Evolutionary conservation across 2,113 vertebrate genomes (phyloP), one percentile per base, ranked within the genome.

Genomic region (Pelodiscus sinensis): DNA sequence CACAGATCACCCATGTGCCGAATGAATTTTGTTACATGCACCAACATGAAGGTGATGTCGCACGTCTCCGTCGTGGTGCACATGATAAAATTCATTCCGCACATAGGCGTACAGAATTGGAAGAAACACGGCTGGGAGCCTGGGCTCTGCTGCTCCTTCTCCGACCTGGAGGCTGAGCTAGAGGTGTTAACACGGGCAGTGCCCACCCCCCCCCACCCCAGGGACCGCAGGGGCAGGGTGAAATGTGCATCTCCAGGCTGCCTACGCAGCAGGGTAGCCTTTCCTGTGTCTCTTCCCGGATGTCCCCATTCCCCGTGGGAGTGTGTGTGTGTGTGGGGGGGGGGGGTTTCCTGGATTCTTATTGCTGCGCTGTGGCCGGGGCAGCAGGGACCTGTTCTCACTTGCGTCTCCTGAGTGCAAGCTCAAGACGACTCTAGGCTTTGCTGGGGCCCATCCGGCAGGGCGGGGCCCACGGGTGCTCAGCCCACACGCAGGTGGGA

Each of bases 161-260:
- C 68, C 10, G 68, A 22, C 18, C 68, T 35, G 68, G 68, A 21
- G n/a, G 68, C 31, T 68, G 31, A 68, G 62, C 62, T 15, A 68
- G 62, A 68, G 31, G n/a, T 18, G 62, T 68, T 68, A 68, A n/a
- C 8, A 7, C 29, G 16, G 68, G 68, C 16, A 73, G 12, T 35
- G 68, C 6, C 38, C 38, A 44, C 38, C 5, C 38, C 38, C 38
- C 38, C 38, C 38, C 38, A 44, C 38, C 24, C 24, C 22, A 24
- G 27, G 18, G 8, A 31, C 0, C 29, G 81, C 6, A 19, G 4
- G 62, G n/a, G 25, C 62, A 62, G 88, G 0, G 8, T 0, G 2
- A 56, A 55, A 35, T 0, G 0, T 7, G 57, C 38, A 57, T 65
- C 51, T 0, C 60, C 8, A 31, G 79, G 77, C 19, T 38, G 38